These are phyloP conservation scores for Sarcophaga caerulescens DNA, from an alignment of 2,888 invertebrate genomes.

Conservation along the genomic window DNA sequence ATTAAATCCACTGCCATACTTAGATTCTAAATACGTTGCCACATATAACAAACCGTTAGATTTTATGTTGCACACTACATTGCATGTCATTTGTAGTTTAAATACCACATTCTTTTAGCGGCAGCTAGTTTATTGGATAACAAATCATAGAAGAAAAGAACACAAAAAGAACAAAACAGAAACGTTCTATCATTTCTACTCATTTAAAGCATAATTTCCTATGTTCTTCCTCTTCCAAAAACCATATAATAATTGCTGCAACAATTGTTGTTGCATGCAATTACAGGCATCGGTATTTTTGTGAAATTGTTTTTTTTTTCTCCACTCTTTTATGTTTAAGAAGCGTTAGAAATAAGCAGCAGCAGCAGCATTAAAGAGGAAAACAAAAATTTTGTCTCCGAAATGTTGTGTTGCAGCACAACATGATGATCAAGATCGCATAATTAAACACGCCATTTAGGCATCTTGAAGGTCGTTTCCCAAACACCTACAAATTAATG, in stretches of 20 bases:
- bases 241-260: neutral
- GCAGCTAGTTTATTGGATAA: neutral
- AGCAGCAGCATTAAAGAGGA: neutral
- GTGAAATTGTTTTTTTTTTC: neutral
- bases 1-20: too few species aligned
- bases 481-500: constrained; percentile 62
- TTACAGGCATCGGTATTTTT: neutral
- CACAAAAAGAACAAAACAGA: neutral
- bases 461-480: constrained; percentile 63
- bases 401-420: neutral
- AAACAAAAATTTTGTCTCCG: neutral
- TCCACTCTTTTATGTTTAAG: neutral
- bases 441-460: constrained; percentile 59
- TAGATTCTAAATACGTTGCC: too few species aligned
- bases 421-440: constrained; percentile 35
- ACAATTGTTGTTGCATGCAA: neutral
- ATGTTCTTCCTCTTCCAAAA: neutral
- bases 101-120: neutral
- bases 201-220: neutral
- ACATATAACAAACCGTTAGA: neutral
- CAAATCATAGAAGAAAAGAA: neutral
- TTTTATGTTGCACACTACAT: neutral
- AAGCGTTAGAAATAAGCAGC: neutral
- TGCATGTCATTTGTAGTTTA: neutral
- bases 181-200: neutral